These are phyloP conservation scores for Centropristis striata DNA, from an alignment of 2,113 vertebrate species.

Conservation along the genomic window DNA sequence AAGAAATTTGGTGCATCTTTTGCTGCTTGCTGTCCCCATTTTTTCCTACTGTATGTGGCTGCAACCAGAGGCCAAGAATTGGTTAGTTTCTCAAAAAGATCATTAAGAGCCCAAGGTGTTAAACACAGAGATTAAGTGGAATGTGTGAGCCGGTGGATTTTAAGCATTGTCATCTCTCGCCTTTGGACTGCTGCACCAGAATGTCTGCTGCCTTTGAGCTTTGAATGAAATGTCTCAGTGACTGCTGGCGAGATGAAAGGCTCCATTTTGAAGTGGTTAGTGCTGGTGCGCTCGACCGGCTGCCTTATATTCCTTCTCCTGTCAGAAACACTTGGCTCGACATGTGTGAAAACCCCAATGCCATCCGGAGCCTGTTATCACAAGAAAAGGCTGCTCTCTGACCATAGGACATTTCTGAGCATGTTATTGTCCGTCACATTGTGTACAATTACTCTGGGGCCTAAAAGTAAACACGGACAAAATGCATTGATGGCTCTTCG, in stretches of 20 bases:
- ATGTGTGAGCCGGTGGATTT: slow-evolving; percentile 14
- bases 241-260: slow-evolving; percentile 74
- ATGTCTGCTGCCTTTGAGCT: slow-evolving; percentile 54
- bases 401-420: slow-evolving; percentile 62
- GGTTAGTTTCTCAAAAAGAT: no score
- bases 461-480: slow-evolving; percentile 46
- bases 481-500: slow-evolving; percentile 36
- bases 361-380: slow-evolving; percentile 72
- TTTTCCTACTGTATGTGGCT: no score
- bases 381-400: slow-evolving; percentile 69
- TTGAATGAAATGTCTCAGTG: slow-evolving; percentile 68
- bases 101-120: slow-evolving; percentile 17
- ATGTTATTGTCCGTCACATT: slow-evolving; percentile 59
- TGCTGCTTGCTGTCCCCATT: no score
- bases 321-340: slow-evolving; percentile 72
- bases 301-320: slow-evolving; percentile 68
- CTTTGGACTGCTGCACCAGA: slow-evolving; percentile 47
- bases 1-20: no score
- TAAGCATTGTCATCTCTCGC: slow-evolving; percentile 11
- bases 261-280: slow-evolving; percentile 74
- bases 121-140: slow-evolving; percentile 23
- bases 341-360: slow-evolving; percentile 62
- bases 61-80: no score
- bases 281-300: slow-evolving; percentile 51
- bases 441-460: slow-evolving; percentile 40